Conservation (phyloP, 2,888 invertebrate genomes). For the Agonopterix alstromeriana region DNA sequence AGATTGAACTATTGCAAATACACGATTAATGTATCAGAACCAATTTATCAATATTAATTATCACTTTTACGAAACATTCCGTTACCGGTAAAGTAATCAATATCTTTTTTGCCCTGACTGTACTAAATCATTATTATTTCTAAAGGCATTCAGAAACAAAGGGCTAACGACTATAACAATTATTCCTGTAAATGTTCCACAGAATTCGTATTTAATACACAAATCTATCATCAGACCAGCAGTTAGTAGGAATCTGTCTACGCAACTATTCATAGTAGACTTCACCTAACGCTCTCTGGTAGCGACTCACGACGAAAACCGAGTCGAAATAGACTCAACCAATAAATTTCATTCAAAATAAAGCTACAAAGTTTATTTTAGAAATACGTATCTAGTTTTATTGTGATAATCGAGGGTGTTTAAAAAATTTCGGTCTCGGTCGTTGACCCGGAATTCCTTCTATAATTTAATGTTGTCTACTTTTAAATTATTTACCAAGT, state of each 20-base stretch:
- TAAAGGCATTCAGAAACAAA: too few relatives aligned
- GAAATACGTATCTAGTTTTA: conserved; percentile 45
- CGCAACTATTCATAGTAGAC: conserved; percentile 54
- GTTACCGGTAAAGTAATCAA: too few relatives aligned
- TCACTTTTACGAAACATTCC: background rate
- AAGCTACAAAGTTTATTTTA: conserved; percentile 45
- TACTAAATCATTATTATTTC: too few relatives aligned
- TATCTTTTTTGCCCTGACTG: too few relatives aligned
- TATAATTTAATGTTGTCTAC: conserved; percentile 44
- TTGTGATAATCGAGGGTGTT: conserved; percentile 54
- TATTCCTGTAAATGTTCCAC: background rate
- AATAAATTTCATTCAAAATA: conserved; percentile 65
- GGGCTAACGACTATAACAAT: too few relatives aligned
- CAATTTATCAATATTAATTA: too few relatives aligned
- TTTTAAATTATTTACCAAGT: conserved; percentile 28
- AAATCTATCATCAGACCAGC: conserved; percentile 64
- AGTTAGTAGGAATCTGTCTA: conserved; percentile 36
- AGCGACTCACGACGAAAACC: conserved; percentile 50
- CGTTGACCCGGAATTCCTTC: conserved; percentile 54
- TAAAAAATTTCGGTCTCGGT: conserved; percentile 32
- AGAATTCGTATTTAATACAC: conserved; percentile 57
- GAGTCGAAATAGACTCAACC: conserved; percentile 58
- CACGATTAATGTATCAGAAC: too few relatives aligned
- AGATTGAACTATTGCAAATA: too few relatives aligned
- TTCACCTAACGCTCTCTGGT: conserved; percentile 21